Conservation (phyloP, 2,888 invertebrate genomes). For the Ceraclea dissimilis region DNA sequence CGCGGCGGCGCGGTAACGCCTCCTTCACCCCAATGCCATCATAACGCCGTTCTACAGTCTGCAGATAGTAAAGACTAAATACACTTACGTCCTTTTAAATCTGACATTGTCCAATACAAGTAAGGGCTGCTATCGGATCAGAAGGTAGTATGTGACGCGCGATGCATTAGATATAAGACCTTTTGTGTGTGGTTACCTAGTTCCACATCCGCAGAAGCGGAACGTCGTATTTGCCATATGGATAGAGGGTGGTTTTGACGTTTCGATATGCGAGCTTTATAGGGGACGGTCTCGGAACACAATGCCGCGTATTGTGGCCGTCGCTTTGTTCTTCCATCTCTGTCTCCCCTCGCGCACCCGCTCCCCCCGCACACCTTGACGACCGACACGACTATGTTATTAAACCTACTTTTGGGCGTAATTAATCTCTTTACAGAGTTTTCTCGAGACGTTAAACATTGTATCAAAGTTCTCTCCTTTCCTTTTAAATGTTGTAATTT, state of each 20-base stretch:
- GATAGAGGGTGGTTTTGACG: background rate
- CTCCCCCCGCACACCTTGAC: background rate
- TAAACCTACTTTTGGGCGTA: constrained; percentile 21
- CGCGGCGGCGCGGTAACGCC: constrained; percentile 25
- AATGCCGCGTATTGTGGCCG: constrained; percentile 30
- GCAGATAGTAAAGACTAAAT: background rate
- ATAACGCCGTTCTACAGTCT: constrained; percentile 5
- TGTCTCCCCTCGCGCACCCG: constrained; percentile 10
- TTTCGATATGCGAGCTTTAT: background rate
- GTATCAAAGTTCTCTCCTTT: constrained; percentile 21
- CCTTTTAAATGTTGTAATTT: constrained; percentile 18
- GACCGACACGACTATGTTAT: constrained; percentile 11
- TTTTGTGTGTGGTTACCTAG: background rate
- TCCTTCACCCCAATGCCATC: constrained; percentile 7
- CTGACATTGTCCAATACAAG: background rate
- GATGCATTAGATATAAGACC: background rate
- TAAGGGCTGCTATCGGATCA: background rate
- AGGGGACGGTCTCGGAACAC: constrained; percentile 33
- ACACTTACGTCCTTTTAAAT: constrained; percentile 10
- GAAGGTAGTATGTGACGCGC: background rate
- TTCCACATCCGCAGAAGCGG: background rate
- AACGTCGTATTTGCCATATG: background rate
- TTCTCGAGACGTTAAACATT: constrained; percentile 21
- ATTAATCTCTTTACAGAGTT: constrained; percentile 25
- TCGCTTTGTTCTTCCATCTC: constrained; percentile 22